Evolutionary conservation across 2,113 vertebrate genomes (phyloP), one percentile per base, ranked within the genome.

Genomic region (Corydoras maculifer): DNA sequence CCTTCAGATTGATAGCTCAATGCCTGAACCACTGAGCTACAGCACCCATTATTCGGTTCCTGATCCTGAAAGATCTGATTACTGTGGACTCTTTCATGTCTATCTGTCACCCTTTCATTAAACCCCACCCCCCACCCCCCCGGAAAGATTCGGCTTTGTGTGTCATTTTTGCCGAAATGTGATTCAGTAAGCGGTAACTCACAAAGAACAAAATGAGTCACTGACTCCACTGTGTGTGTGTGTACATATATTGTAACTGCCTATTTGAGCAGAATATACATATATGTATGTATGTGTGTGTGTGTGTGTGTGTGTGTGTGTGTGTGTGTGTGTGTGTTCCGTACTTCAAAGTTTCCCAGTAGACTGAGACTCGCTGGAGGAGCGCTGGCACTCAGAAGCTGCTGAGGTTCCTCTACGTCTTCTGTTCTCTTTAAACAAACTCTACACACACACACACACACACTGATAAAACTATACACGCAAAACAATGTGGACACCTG

Each of bases 311-410:
- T 58, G 57, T 67, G 55, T 48, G n/a, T 63, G 59, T 68, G 6
- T 57, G 25, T 58, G n/a, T 64, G 31, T 49, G 51, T 53, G 29
- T 59, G 11, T 7, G 43, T n/a, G 18, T 57, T 43, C 35, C 35
- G 66, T 94, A 98, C 97, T 96, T 99, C 97, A 89, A 99, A 99
- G 89, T 98, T 99, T 84, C 97, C 97, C 84, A 99, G 91, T 77
- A 99, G 92, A 84, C 96, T 96, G 83, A 98, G 96, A 89, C 93
- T 96, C 81, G 93, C 87, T 75, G 93, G 92, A 80, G 95, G 95
- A 84, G 97, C 93, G 73, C 96, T 99, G 79, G 92, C 92, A 87
- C 94, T 98, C 74, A 98, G 86, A 84, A 94, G 92, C 86, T 92
- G 92, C 82, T 81, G 91, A 74, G 89, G 88, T 84, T 87, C 89